phyloP scores from a whole-genome alignment of 2,113 vertebrate species.

The Phylloscopus whistleri region DNA sequence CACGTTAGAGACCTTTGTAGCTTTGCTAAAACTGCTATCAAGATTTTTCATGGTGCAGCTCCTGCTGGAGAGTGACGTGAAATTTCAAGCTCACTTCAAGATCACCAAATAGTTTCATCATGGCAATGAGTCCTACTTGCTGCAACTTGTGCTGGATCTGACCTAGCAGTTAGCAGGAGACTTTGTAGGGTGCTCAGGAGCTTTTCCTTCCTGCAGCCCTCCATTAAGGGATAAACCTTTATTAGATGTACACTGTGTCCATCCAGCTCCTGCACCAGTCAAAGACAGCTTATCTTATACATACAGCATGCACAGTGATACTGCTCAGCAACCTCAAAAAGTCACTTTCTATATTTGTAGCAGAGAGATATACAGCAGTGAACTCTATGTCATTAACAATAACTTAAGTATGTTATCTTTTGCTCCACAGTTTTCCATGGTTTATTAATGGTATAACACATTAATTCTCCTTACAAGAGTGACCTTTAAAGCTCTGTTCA shows the following conservation, averaged over 20 bases:
- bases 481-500: conserved; percentile 80
- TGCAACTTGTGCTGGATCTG: background rate
- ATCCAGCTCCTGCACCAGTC: background rate
- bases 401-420: conserved; percentile 80
- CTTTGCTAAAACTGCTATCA: background rate
- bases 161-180: background rate
- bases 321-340: conserved; percentile 68
- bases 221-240: background rate
- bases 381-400: conserved; percentile 71
- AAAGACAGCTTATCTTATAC: conserved; percentile 37
- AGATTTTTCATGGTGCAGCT: background rate
- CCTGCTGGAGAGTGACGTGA: background rate
- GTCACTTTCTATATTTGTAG: conserved; percentile 69
- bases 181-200: background rate
- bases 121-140: background rate
- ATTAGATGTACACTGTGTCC: background rate
- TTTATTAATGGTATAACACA: conserved; percentile 79
- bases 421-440: conserved; percentile 69
- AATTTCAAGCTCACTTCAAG: background rate
- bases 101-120: background rate
- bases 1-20: background rate
- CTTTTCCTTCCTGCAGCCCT: background rate
- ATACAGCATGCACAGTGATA: background rate
- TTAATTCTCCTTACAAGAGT: conserved; percentile 77
- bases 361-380: conserved; percentile 66